Percentiles rank a stretch among this genome's conserved stretches.
These are phyloP conservation scores for Salvelinus alpinus DNA, from an alignment of 2,113 vertebrate genomes.

Conservation along the genomic window DNA sequence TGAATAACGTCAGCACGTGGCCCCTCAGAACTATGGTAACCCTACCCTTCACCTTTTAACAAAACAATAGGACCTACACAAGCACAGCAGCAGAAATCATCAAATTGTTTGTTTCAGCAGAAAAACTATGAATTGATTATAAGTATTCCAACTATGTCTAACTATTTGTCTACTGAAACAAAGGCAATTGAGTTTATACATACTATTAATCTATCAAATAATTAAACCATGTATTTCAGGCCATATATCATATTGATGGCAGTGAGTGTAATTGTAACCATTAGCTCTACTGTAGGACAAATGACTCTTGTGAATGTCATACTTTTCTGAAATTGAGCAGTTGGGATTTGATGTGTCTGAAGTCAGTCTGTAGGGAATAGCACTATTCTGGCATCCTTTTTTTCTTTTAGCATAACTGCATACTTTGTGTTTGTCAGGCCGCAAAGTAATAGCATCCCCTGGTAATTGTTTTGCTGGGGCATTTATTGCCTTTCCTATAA, in stretches of 20 bases:
- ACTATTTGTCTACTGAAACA: neutral
- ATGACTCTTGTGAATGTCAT: constrained; percentile 22
- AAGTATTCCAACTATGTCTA: constrained; percentile 4
- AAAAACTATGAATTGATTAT: constrained; percentile 40
- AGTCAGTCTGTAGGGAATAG: constrained; percentile 13
- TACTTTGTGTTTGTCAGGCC: neutral
- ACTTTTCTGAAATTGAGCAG: constrained; percentile 10
- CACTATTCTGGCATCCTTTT: constrained; percentile 16
- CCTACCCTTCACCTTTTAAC: neutral
- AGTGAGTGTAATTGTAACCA: constrained; percentile 19
- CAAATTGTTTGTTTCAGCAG: neutral
- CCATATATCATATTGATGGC: constrained; percentile 28
- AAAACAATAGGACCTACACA: constrained; percentile 21
- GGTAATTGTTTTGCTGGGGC: constrained; percentile 40
- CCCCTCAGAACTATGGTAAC: constrained; percentile 19
- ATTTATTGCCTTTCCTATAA: constrained; percentile 42
- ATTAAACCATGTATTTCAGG: constrained; percentile 16
- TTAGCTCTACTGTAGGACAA: constrained; percentile 23
- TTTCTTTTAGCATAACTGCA: neutral
- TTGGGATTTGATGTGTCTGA: constrained; percentile 24
- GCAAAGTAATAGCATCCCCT: too few relatives aligned
- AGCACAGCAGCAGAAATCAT: constrained; percentile 25
- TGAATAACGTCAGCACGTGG: neutral
- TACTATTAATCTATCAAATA: constrained; percentile 25
- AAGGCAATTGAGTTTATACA: constrained; percentile 22